These are phyloP conservation scores for Phocoena phocoena DNA, from an alignment of 2,113 vertebrate species.

Conservation along the genomic window DNA sequence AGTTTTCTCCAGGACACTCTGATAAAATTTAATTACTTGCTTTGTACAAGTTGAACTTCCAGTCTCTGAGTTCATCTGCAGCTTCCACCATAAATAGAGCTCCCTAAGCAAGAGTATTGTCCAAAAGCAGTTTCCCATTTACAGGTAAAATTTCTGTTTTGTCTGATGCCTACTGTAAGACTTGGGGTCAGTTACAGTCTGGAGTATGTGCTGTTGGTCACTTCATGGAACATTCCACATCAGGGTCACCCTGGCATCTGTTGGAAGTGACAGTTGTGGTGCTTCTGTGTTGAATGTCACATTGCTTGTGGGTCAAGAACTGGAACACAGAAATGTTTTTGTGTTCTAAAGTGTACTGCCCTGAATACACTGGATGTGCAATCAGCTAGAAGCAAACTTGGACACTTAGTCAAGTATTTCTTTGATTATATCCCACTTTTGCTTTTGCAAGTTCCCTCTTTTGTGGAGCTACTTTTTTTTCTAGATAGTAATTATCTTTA, in stretches of 20 bases:
- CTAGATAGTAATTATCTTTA: not conserved
- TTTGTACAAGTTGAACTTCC: not conserved
- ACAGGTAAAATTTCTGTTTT: not conserved
- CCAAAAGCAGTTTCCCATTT: not conserved
- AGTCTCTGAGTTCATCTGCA: not conserved
- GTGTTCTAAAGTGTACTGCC: not conserved
- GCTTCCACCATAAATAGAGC: not conserved
- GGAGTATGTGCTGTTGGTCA: not conserved
- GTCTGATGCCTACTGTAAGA: not conserved
- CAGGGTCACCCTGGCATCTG: not conserved
- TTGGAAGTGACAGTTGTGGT: not conserved
- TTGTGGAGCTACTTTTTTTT: not conserved
- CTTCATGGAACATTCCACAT: not conserved
- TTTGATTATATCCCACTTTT: not conserved
- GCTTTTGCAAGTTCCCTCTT: not conserved
- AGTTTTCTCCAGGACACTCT: not conserved
- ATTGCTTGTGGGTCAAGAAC: not conserved
- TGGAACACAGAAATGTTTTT: not conserved
- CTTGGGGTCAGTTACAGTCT: not conserved
- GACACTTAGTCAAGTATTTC: not conserved
- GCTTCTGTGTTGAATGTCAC: not conserved
- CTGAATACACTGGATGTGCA: not conserved
- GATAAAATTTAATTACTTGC: not conserved
- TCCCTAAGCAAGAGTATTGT: not conserved
- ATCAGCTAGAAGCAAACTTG: not conserved